Percentiles rank a stretch among this genome's conserved stretches.
phyloP scores from a whole-genome alignment of 2,113 vertebrate species.

The Peromyscus leucopus region DNA sequence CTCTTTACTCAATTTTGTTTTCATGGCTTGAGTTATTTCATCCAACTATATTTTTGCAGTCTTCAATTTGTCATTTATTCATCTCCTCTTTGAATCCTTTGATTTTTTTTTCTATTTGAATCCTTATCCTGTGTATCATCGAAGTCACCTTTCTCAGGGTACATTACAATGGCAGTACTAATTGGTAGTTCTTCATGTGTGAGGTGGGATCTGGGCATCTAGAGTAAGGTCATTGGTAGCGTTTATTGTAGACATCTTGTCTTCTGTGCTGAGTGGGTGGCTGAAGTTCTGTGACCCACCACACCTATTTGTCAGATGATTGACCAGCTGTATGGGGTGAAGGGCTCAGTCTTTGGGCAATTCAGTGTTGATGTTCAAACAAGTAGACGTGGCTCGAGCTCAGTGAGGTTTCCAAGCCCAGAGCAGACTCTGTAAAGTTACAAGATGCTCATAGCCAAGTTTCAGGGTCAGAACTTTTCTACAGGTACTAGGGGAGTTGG shows the following conservation, averaged over 20 bases:
- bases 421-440: background rate
- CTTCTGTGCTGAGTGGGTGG: background rate
- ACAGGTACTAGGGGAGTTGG: background rate
- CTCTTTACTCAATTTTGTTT: background rate
- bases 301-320: background rate
- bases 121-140: background rate
- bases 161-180: background rate
- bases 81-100: background rate
- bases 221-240: background rate
- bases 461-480: background rate
- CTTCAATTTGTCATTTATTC: background rate
- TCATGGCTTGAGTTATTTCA: background rate
- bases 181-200: background rate
- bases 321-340: background rate
- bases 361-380: background rate
- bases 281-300: background rate
- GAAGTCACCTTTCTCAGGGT: background rate
- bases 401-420: background rate
- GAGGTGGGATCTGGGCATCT: background rate
- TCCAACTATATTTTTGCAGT: background rate
- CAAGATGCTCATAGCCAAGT: background rate
- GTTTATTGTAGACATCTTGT: background rate
- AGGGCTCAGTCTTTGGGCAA: background rate
- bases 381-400: background rate
- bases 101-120: background rate